Evolutionary conservation across 53 echinoderm and acorn worm species (phyloP), one percentile per base, ranked within the genome.

Genomic region (Crossaster papposus): DNA sequence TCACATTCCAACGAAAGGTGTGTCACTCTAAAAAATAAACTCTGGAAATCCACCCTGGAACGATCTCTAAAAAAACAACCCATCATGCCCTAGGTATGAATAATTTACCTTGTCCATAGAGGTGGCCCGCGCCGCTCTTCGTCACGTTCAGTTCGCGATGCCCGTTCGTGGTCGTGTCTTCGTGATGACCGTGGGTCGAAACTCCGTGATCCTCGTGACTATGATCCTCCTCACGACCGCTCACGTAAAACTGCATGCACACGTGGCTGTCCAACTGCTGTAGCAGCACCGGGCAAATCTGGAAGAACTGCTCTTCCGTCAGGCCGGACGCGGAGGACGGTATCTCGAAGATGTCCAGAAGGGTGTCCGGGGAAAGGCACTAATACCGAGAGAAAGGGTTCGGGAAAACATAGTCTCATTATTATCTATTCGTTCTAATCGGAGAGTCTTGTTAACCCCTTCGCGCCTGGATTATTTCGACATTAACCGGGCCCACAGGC

Each of bases 221-320:
- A 32, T 38, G 30, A 18, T 62, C 23, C 5, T 89, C 51, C 81
- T 85, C 51, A 26, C 89, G 79, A 22, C 38, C 79, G 28, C 90
- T 38, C 54, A 92, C 65, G 30, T 87, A 88, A 79, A 86, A 90
- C 63, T 89, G 52, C 68, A 90, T 72, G 89, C 97, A 97, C 23
- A 88, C 94, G 73, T 93, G 95, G 72, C 91, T 92, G 81, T 97
- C 97, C 77, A 97, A 72, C 85, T 97, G 97, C 88, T 97, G 97
- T 15, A 97, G 73, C 51, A 97, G 90, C 30, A 97, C 91, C 50
- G 97, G 97, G 90, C 97, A 97, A 30, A 97, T 83, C 83, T 93
- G 89, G n/a, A 95, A 62, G 72, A 97, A 94, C 64, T 93, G 90
- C 7, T 85, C 30, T 30, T 90, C 72, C 34, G 86, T 83, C 52